These are phyloP conservation scores for Panurus biarmicus DNA, from an alignment of 2,113 vertebrate species.

Conservation along the genomic window DNA sequence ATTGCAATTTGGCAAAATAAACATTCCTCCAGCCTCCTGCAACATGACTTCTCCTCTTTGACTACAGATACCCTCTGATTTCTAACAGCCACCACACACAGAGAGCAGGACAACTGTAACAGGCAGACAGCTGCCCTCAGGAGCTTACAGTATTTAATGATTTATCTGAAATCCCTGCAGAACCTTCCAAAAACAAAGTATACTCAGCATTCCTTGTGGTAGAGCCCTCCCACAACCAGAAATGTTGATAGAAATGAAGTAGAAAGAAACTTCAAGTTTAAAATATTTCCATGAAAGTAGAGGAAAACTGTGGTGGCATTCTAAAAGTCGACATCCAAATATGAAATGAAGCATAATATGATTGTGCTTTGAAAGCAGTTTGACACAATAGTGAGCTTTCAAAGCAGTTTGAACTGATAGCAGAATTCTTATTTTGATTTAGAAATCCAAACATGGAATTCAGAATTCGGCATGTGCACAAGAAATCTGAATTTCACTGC, in stretches of 20 bases:
- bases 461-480: neutral
- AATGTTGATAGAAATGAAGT: neutral
- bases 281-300: neutral
- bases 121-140: neutral
- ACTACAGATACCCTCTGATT: neutral
- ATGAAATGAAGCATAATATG: neutral
- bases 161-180: neutral
- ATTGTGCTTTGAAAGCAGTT: neutral
- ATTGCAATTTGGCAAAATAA: neutral
- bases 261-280: neutral
- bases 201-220: neutral
- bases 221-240: neutral
- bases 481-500: neutral
- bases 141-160: neutral
- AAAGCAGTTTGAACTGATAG: neutral
- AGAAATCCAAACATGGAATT: neutral
- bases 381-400: neutral
- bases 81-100: neutral
- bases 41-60: neutral
- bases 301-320: neutral
- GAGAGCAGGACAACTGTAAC: neutral
- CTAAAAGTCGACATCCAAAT: neutral
- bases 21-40: neutral
- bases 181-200: neutral
- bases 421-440: neutral